Conservation (phyloP, 2,888 invertebrate genomes). For the Odiellus spinosus region DNA sequence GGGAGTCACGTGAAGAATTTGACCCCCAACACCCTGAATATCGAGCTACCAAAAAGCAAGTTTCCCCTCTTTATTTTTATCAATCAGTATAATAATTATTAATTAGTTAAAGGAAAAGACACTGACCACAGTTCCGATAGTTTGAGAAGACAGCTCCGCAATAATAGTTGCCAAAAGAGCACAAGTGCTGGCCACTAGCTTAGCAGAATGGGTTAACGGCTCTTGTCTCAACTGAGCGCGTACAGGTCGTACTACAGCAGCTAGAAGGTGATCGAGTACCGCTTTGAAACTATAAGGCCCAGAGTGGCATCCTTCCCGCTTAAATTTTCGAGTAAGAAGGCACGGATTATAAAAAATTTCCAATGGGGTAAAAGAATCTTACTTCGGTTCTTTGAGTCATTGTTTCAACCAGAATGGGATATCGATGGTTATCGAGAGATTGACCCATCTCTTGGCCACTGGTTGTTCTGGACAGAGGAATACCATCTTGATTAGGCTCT, state of each 20-base stretch:
- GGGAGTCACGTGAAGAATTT: conserved; percentile 67
- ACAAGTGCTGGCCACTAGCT: conserved; percentile 35
- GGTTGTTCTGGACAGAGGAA: conserved; percentile 29
- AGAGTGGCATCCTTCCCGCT: conserved; percentile 23
- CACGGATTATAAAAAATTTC: not conserved
- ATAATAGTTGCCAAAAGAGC: conserved; percentile 56
- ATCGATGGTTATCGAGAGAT: conserved; percentile 35
- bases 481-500: conserved; percentile 10
- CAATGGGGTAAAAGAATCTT: not conserved
- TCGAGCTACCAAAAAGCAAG: conserved; percentile 38
- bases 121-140: conserved; percentile 53
- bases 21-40: conserved; percentile 48
- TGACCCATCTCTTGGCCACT: conserved; percentile 14
- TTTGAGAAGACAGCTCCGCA: conserved; percentile 68
- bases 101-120: not conserved
- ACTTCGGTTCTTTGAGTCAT: conserved; percentile 51
- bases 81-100: not conserved
- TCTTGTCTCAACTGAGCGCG: conserved; percentile 37
- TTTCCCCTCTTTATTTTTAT: not conserved
- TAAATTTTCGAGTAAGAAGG: conserved; percentile 3
- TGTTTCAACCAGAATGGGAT: conserved; percentile 59
- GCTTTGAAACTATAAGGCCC: conserved; percentile 52
- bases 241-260: conserved; percentile 65
- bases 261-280: conserved; percentile 62
- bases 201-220: conserved; percentile 29